Base-by-base conservation (phyloP, 1,140 invertebrate species). In the Trichoplusia ni region DNA sequence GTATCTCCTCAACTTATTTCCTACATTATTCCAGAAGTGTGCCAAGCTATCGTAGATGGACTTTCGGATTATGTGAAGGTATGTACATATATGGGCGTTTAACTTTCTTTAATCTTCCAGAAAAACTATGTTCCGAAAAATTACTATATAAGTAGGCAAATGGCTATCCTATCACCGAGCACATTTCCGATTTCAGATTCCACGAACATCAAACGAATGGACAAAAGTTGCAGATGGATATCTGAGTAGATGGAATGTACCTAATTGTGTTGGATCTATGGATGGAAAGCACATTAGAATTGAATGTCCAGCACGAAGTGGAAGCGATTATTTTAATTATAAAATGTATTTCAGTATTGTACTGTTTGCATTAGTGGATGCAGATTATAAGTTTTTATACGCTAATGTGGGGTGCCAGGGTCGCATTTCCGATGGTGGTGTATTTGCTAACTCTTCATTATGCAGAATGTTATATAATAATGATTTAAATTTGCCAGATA, bases 381-480 rank as follows among this genome's bases (percentile, higher is more conserved):
- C 65, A 6, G 74, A 84, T 29, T 89, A 90, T 46, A 69, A 77
- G 53, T 86, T 90, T 62, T 70, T 82, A 14, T 67, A 72, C 56
- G 66, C 75, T 67, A 79, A 90, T 72, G 46, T 86, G 40, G 82
- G 89, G 4, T 65, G 70, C 18, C 79, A 84, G 73, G 77, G 81
- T 16, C 77, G 73, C 38, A 64, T 81, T 60, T 79, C 73, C 42
- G 81, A 91, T 68, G 76, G 77, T 6, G 83, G 79, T 19, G 75
- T 83, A 6, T 68, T 89, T 23, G 49, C 62, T 19, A 67, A 72
- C 31, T 80, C 74, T 40, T 11, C 14, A 38, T 84, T 85, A 69
- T 73, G 47, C 13, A 16, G 59, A 19, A 51, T 63, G 65, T 58
- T 75, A 35, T 31, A 31, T 27, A 8, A 63, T 33, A 56, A 56